A percentile compares a stretch with the other conserved stretches of the same genome.
These are phyloP conservation scores for Thripadectes ignobilis DNA, from an alignment of 2,797 vertebrate species.

Conservation along the genomic window DNA sequence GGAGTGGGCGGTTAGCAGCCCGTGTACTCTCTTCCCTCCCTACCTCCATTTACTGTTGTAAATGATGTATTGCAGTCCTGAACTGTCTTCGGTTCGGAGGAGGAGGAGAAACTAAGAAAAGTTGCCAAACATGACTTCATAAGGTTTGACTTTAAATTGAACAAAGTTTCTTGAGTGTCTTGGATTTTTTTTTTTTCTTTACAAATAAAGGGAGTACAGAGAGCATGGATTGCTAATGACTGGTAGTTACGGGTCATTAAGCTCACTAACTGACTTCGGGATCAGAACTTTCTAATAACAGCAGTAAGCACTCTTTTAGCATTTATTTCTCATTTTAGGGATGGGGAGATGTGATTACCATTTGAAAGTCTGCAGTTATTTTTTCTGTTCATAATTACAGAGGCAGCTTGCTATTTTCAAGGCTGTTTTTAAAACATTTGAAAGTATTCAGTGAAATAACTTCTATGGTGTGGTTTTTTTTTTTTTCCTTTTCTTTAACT, in stretches of 20 bases:
- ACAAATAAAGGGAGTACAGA: constrained; percentile 66
- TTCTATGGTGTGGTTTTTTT: not conserved
- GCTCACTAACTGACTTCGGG: constrained; percentile 66
- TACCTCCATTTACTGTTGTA: constrained; percentile 51
- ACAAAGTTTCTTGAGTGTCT: constrained; percentile 66
- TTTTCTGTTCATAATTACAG: constrained; percentile 18
- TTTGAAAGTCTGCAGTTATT: constrained; percentile 21
- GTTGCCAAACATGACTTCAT: constrained; percentile 81
- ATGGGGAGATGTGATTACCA: constrained; percentile 49
- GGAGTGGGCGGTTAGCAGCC: constrained; percentile 70
- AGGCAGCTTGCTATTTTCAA: constrained; percentile 14
- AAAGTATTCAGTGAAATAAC: not conserved
- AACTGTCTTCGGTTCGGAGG: constrained; percentile 45
- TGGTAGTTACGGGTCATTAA: constrained; percentile 68
- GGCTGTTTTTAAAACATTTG: constrained; percentile 12
- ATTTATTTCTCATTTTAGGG: constrained; percentile 61
- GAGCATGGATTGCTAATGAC: constrained; percentile 51
- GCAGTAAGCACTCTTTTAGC: constrained; percentile 56
- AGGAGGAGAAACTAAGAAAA: constrained; percentile 64
- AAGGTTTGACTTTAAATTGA: constrained; percentile 73
- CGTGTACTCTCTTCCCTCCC: constrained; percentile 50
- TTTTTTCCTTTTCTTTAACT: not conserved
- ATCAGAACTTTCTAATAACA: constrained; percentile 66
- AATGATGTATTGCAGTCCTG: constrained; percentile 77
- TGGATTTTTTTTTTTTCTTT: constrained; percentile 38